Conservation (phyloP, 2,797 vertebrate genomes). For the Eremophila alpestris region DNA sequence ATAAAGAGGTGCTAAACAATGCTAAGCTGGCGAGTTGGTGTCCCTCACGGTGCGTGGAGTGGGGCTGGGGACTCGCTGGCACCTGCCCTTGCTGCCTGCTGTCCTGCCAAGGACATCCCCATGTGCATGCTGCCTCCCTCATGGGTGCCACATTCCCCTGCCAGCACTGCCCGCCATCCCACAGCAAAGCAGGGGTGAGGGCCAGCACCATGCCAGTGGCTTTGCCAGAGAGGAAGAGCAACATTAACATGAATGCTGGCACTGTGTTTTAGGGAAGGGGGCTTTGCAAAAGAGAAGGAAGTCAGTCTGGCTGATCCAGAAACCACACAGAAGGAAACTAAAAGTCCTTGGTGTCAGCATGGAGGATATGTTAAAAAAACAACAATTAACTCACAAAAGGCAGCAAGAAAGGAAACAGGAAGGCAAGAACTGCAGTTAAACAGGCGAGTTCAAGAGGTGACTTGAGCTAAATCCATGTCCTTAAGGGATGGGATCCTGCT, state of each 20-base stretch:
- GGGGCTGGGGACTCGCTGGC: background rate
- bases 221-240: background rate
- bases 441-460: conserved; percentile 32
- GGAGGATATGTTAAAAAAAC: conserved; percentile 20
- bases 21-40: background rate
- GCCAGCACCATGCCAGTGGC: fast-evolving
- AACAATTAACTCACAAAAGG: conserved; percentile 1
- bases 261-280: background rate
- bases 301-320: background rate
- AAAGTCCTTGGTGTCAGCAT: conserved; percentile 1
- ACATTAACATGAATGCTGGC: fast-evolving
- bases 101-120: fast-evolving
- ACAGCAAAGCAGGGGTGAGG: background rate
- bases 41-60: background rate
- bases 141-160: background rate
- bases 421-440: conserved; percentile 13
- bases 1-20: conserved; percentile 58
- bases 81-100: background rate
- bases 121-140: fast-evolving
- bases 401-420: conserved; percentile 47
- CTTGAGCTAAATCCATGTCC: background rate
- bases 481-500: background rate
- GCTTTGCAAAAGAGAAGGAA: background rate
- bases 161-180: background rate
- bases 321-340: conserved; percentile 24